Conservation (phyloP, 2,888 invertebrate species). For the Microchrysa polita region DNA sequence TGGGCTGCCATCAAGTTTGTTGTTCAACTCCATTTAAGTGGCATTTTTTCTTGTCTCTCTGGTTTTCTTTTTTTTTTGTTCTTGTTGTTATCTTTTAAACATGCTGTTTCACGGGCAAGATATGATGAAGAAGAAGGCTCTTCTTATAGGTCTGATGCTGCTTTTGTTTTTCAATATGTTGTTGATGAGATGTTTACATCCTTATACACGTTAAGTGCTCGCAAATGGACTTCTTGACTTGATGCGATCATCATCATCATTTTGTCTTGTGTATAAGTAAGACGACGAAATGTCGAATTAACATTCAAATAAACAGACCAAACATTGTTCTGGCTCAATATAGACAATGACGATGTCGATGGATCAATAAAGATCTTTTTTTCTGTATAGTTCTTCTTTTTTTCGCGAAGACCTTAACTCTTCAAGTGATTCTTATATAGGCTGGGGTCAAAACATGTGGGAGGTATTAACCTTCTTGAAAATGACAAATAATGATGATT, state of each 20-base stretch:
- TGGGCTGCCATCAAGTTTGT: slow-evolving; percentile 38
- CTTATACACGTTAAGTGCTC: neutral
- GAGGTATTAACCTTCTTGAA: no score
- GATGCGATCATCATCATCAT: slow-evolving; percentile 8
- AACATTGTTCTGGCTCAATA: neutral
- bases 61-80: slow-evolving; percentile 3
- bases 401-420: no score
- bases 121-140: neutral
- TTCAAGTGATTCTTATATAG: neutral
- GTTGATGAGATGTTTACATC: slow-evolving; percentile 24
- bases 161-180: slow-evolving; percentile 21
- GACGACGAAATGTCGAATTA: slow-evolving; percentile 24
- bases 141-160: neutral
- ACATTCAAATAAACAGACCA: slow-evolving; percentile 9
- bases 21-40: slow-evolving; percentile 30
- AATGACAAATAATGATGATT: no score
- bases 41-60: neutral
- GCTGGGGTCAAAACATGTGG: no score
- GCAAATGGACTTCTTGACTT: slow-evolving; percentile 15
- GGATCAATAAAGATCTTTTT: slow-evolving; percentile 7
- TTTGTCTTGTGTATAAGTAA: no score
- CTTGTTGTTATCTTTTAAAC: neutral
- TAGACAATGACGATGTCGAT: neutral
- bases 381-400: no score
- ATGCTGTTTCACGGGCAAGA: neutral